These are phyloP conservation scores for Falco punctatus DNA, from an alignment of 2,113 vertebrate species.

Conservation along the genomic window DNA sequence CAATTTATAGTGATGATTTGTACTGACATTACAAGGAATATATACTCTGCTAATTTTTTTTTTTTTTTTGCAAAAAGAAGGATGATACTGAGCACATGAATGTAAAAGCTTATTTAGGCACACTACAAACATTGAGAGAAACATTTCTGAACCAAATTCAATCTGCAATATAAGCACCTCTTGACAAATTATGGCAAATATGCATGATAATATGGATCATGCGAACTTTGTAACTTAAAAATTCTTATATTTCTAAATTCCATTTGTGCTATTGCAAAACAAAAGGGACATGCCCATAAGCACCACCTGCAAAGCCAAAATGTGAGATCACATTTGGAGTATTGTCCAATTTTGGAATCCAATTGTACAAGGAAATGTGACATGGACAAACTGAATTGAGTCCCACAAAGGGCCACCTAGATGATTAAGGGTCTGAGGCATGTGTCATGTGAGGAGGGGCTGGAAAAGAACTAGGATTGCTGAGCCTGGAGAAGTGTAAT, in stretches of 20 bases:
- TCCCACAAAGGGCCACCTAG: no score
- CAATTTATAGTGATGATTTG: background rate
- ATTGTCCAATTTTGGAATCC: background rate
- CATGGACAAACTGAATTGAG: background rate
- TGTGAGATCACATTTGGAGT: background rate
- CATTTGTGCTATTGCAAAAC: background rate
- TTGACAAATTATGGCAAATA: background rate
- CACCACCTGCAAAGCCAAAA: background rate
- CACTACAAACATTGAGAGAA: background rate
- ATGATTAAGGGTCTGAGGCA: background rate
- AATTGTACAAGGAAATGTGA: background rate
- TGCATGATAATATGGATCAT: accelerated
- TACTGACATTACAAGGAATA: background rate
- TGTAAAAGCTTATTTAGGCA: background rate
- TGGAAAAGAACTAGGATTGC: background rate
- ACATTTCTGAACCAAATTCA: background rate
- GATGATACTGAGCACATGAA: background rate
- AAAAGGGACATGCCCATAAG: background rate
- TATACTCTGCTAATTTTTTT: background rate
- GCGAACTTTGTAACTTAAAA: background rate
- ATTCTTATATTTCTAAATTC: background rate
- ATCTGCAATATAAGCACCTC: background rate
- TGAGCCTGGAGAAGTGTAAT: background rate
- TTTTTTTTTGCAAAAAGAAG: no score
- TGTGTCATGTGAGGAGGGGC: background rate